phyloP scores from a whole-genome alignment of 2,113 vertebrate genomes.

The Diglossa brunneiventris region DNA sequence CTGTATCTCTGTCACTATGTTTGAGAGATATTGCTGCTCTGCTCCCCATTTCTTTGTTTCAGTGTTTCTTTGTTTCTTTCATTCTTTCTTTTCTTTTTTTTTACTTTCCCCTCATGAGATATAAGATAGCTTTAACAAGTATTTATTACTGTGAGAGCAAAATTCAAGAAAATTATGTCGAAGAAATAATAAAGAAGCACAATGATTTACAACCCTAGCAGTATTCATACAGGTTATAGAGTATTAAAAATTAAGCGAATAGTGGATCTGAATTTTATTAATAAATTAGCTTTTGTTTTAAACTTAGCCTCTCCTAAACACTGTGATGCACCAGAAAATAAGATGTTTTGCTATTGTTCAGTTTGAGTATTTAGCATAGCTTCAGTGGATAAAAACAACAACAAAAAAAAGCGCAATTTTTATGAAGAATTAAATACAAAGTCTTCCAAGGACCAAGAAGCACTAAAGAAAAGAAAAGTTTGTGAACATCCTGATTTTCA shows the following conservation, averaged over 20 bases:
- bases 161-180: neutral
- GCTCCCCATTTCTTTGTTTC: neutral
- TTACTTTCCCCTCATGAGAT: accelerated
- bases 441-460: neutral
- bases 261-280: neutral
- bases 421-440: neutral
- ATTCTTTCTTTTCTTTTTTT: neutral
- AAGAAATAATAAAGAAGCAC: neutral
- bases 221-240: neutral
- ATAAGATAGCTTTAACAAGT: neutral
- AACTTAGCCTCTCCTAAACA: neutral
- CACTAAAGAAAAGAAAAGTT: neutral
- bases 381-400: neutral
- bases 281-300: neutral
- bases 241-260: neutral
- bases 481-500: neutral
- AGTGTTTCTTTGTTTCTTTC: neutral
- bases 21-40: neutral
- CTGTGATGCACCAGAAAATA: neutral
- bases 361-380: neutral
- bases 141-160: neutral
- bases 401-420: neutral
- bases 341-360: neutral
- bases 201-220: neutral
- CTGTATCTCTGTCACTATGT: neutral